Evolutionary conservation across 2,113 vertebrate genomes (phyloP).

Genomic region (Nannospalax galili): DNA sequence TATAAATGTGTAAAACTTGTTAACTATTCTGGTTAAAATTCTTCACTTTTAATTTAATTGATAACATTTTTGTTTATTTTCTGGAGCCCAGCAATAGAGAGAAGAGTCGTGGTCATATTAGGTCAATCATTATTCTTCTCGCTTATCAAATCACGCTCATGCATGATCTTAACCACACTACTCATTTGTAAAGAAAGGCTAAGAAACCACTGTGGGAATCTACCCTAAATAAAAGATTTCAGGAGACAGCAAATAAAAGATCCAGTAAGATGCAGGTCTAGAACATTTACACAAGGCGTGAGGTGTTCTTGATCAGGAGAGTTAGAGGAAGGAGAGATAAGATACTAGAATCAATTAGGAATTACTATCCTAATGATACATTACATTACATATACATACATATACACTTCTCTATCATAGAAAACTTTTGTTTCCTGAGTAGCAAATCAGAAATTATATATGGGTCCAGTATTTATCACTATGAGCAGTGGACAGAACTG

Average conservation of each 20-base stretch:
- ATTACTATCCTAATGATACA: background rate
- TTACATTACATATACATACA: no score
- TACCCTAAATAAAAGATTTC: background rate
- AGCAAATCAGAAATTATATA: background rate
- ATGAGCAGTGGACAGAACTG: background rate
- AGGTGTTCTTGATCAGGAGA: background rate
- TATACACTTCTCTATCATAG: background rate
- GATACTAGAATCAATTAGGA: background rate
- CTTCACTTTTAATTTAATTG: background rate
- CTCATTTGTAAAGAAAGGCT: background rate
- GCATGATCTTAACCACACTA: background rate
- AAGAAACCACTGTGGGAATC: background rate
- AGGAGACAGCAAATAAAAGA: background rate
- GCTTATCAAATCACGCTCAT: background rate
- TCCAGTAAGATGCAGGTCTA: background rate
- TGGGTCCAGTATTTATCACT: background rate
- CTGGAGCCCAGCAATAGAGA: background rate
- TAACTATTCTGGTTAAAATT: background rate
- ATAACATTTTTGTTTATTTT: background rate
- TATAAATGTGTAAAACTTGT: background rate
- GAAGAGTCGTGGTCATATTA: background rate
- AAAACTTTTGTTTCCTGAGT: background rate
- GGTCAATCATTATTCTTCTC: background rate
- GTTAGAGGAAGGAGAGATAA: background rate
- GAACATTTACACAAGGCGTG: background rate